Evolutionary conservation across 2,113 vertebrate species (phyloP), one percentile per base, ranked within the genome.

Genomic region (Lethenteron reissneri): DNA sequence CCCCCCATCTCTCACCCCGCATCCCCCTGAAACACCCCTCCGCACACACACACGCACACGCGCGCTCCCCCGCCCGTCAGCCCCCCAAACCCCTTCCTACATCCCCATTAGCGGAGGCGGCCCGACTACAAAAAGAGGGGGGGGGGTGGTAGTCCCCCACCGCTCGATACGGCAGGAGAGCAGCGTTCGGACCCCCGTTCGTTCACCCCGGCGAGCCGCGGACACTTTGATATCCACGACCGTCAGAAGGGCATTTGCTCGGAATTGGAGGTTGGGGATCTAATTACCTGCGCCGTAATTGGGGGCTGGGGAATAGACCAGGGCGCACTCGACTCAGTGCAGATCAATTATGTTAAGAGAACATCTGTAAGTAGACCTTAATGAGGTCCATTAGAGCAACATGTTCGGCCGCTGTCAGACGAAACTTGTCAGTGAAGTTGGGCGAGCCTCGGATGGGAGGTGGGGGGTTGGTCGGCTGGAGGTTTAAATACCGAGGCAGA

Each of bases 261-360:
- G 89, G 89, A 92, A 92, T 88, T 90, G 91, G 92, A 97, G 92
- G 88, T 95, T 95, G 91, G 92, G 94, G 94, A 97, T 97, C 92
- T 95, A 92, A 95, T 97, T 97, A 97, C 90, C 87, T 88, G 64
- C 87, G 86, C 89, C 87, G 87, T 97, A 97, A 97, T 97, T 95
- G 92, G 94, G 88, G 90, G 88, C 89, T 95, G 85, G 92, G 94
- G 94, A 97, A 96, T 97, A 90, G 89, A 88, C 85, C 90, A 86
- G 89, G 88, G 88, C 86, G 88, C 90, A 96, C 92, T 95, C 90
- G 90, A 94, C 91, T 92, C 92, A 87, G 89, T 87, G 87, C 90
- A 94, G 94, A 97, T 97, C 94, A 97, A 96, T 97, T 97, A 97
- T 97, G 94, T 92, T 96, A 97, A 96, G 89, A 96, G 92, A 97